Evolutionary conservation across 2,888 invertebrate species (phyloP).

Genomic region (Clanis bilineata): DNA sequence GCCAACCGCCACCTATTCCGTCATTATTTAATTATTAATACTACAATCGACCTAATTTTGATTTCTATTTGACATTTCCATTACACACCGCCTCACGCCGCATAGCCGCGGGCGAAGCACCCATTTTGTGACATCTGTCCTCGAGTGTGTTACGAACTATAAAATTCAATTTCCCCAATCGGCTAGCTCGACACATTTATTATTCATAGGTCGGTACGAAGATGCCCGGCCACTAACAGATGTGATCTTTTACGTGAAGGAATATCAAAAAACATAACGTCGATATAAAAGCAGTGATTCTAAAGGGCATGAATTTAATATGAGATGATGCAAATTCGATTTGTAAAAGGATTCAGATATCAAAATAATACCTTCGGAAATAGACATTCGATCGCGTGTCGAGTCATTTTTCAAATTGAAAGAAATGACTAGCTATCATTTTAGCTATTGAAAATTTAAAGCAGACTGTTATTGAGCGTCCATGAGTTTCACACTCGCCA

Average conservation of each 20-base stretch:
- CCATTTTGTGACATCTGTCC: constrained; percentile 81
- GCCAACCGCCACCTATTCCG: constrained; percentile 48
- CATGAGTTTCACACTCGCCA: constrained; percentile 55
- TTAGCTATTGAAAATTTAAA: constrained; percentile 47
- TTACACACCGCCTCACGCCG: constrained; percentile 65
- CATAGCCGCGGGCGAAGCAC: constrained; percentile 66
- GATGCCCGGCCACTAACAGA: constrained; percentile 78
- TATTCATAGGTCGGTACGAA: constrained; percentile 79
- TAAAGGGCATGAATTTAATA: constrained; percentile 68
- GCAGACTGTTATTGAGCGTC: constrained; percentile 45
- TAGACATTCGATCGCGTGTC: constrained; percentile 58
- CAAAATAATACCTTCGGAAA: constrained; percentile 33
- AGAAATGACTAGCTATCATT: constrained; percentile 49
- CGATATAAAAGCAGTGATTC: constrained; percentile 61
- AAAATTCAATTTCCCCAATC: constrained; percentile 83
- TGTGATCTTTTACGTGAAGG: constrained; percentile 81
- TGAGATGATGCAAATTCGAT: constrained; percentile 59
- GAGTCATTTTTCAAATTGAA: constrained; percentile 36
- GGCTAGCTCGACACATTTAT: constrained; percentile 79
- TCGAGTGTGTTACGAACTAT: constrained; percentile 79
- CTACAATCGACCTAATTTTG: constrained; percentile 81
- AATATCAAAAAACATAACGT: constrained; percentile 73
- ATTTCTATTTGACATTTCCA: constrained; percentile 81
- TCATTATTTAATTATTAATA: constrained; percentile 82
- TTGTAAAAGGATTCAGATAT: constrained; percentile 42